A percentile compares a stretch with the other conserved stretches of the same genome.
Conservation (phyloP, 2,888 invertebrate genomes). For the Girardia tigrina region DNA sequence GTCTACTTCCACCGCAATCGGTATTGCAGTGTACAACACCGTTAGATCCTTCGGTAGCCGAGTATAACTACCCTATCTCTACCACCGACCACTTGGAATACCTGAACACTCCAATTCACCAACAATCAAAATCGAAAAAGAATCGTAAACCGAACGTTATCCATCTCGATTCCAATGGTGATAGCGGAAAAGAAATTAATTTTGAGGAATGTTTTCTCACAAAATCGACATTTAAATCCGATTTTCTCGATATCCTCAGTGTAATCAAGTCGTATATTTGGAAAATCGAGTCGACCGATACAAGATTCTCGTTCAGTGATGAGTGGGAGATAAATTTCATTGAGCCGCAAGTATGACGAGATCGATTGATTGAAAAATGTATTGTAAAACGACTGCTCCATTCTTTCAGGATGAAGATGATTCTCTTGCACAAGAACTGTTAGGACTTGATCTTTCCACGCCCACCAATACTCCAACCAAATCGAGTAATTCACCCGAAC, state of each 20-base stretch:
- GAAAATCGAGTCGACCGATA: not conserved
- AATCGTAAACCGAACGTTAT: not conserved
- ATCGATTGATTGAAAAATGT: no score
- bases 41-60: not conserved
- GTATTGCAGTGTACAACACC: not conserved
- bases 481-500: no score
- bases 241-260: not conserved
- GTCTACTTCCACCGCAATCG: not conserved
- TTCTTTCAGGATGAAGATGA: not conserved
- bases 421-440: not conserved
- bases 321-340: constrained; percentile 4
- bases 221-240: not conserved
- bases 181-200: not conserved
- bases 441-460: not conserved
- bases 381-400: not conserved
- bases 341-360: not conserved
- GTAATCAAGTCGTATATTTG: not conserved
- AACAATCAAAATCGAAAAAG: not conserved
- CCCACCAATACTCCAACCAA: not conserved
- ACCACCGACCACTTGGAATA: not conserved
- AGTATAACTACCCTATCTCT: not conserved
- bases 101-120: not conserved
- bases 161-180: not conserved
- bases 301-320: not conserved
- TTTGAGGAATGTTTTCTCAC: not conserved